Percentiles rank a stretch among this genome's conserved stretches.
phyloP scores from a whole-genome alignment of 2,888 invertebrate species.

The Metacarcinus magister region DNA sequence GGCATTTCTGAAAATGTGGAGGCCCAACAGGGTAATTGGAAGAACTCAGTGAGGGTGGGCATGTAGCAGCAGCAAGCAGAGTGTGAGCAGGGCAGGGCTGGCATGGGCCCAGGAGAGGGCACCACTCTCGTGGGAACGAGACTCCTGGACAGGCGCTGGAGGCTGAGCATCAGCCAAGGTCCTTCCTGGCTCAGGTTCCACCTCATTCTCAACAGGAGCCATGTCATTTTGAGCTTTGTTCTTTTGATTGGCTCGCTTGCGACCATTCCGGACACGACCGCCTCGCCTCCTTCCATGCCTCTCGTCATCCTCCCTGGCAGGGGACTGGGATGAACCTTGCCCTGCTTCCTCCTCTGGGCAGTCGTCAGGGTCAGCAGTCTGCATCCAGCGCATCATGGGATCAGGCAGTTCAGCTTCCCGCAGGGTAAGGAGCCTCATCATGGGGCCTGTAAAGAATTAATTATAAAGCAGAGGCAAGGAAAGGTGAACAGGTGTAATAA shows the following conservation, averaged over 20 bases:
- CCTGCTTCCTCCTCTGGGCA: conserved; percentile 59
- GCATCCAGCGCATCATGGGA: conserved; percentile 73
- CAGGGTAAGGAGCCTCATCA: conserved; percentile 72
- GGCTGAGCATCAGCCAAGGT: conserved; percentile 58
- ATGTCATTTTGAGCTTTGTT: conserved; percentile 75
- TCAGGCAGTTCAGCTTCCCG: conserved; percentile 72
- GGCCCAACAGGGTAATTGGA: background rate
- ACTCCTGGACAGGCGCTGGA: conserved; percentile 72
- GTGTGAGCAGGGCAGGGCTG: conserved; percentile 44
- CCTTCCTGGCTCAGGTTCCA: background rate
- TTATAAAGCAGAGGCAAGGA: background rate
- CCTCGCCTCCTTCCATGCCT: conserved; percentile 57
- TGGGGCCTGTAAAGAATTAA: conserved; percentile 59
- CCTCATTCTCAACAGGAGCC: conserved; percentile 52
- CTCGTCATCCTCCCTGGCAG: conserved; percentile 26
- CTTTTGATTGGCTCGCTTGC: conserved; percentile 65
- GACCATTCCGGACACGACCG: conserved; percentile 52
- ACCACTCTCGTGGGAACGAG: conserved; percentile 64
- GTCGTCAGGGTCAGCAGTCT: conserved; percentile 76
- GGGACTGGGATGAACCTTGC: conserved; percentile 12
- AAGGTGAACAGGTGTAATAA: background rate
- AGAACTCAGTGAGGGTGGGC: conserved; percentile 65
- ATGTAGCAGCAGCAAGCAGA: conserved; percentile 55
- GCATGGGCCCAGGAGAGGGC: conserved; percentile 13
- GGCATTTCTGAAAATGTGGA: conserved; percentile 51